Base-by-base conservation (phyloP, 2,797 vertebrate genomes). In the Bufotes viridis region DNA sequence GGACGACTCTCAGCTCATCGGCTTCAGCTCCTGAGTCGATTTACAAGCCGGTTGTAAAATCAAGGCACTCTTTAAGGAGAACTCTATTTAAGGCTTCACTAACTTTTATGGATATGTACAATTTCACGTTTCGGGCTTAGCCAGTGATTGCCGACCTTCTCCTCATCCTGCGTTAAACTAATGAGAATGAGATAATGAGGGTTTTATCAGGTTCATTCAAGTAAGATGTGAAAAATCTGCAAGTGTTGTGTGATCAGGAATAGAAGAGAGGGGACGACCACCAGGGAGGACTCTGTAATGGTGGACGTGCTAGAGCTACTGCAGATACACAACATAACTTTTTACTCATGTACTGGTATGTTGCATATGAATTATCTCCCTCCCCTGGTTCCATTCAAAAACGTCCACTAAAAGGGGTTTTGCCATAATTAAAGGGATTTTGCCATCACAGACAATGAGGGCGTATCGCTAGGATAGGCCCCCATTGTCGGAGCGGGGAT, bases 61-160 rank as follows among this genome's bases (percentile, higher is more conserved):
- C 70, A 26, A 20, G 63, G 76, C 26, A 53, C 51, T 79, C 55
- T 70, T 26, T 82, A 83, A 83, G 60, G 72, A 82, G 84, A 86
- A 70, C 74, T 67, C 74, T n/a, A 86, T 89, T 89, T 85, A 84
- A 83, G 80, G 88, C 84, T 83, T 78, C 84, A 83, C 79, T 89
- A 72, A 78, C 75, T 86, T 89, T 89, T 89, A 86, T 82, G 57
- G 88, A 78, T 69, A 61, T 89, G 84, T 86, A 86, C 86, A 82
- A 80, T 70, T 65, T 89, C 72, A 63, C 53, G 51, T 89, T 79
- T 72, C 51, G 78, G 51, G 70, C 72, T 26, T 82, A 72, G 29
- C 49, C 84, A 12, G 57, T 61, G 60, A 86, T 70, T 89, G 84
- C 78, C 70, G 69, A 58, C n/a, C 61, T 82, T 70, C 72, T 89